Base-by-base conservation (phyloP, 1,140 invertebrate genomes). In the Cecropterus lyciades region DNA sequence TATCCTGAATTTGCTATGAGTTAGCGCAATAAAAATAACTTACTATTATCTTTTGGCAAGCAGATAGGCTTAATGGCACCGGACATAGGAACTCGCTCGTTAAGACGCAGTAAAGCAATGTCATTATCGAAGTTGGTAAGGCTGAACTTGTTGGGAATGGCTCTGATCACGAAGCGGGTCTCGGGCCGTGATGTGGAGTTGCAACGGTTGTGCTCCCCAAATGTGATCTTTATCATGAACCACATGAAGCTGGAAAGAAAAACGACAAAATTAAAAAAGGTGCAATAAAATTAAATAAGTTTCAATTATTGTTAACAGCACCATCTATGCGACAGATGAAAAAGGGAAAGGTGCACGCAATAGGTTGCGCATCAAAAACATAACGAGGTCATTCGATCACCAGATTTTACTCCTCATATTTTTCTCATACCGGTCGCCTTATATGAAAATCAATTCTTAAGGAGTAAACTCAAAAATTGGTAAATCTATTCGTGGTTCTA, bases 161-260 rank as follows among this genome's bases (percentile, higher is more conserved):
- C 95, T 16, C 96, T 89, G 9, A 97, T 85, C 8, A 97, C 93
- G 80, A 96, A 97, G 63, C 96, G 93, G 0, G 95, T 95, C 89
- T 97, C 96, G 0, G 95, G 95, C 43, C 93, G 89, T 27, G 80
- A 82, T 48, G 94, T 95, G n/a, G 95, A 93, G 68, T 95, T 94
- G 82, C 96, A 97, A n/a, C 96, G 94, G 83, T 97, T 95, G 78
- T 97, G 96, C 79, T 97, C 96, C 0, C 96, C 96, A 75, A 97
- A 96, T 9, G 96, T 97, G 17, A 97, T 96, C 85, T 96, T 96
- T 77, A 97, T 97, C 96, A 97, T 96, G 85, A 97, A 97, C 96
- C 96, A 97, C 95, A 97, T 96, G 78, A 97, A 97, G 51, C 96
- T 96, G 92, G 80, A 94, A 94, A 89, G 68, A 77, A 65, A 56